phyloP scores from a whole-genome alignment of 2,113 vertebrate genomes.

The Ceyx cyanopectus region DNA sequence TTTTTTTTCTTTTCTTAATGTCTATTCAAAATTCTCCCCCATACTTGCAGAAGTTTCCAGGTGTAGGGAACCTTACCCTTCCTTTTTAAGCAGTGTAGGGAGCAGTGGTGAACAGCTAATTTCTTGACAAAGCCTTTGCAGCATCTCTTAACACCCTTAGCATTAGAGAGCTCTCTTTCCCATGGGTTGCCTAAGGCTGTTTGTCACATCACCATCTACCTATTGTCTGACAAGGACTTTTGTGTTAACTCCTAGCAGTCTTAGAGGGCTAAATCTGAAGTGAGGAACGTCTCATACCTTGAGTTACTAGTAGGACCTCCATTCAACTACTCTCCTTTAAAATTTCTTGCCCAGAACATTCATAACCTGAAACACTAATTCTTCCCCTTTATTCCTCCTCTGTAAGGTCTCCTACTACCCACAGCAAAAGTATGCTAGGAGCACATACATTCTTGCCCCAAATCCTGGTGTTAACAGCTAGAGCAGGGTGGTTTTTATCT shows the following conservation, averaged over 20 bases:
- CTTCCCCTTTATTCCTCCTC: not conserved
- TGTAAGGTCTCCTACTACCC: not conserved
- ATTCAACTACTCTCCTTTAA: not conserved
- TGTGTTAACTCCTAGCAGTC: not conserved
- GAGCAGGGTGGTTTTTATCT: not conserved
- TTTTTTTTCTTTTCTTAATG: not conserved
- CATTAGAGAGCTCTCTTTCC: not conserved
- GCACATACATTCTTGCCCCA: not conserved
- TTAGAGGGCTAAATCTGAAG: not conserved
- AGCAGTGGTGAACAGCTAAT: not conserved
- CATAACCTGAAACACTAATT: not conserved
- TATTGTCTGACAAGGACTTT: not conserved
- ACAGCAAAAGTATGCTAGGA: not conserved
- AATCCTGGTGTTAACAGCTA: not conserved
- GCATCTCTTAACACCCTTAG: not conserved
- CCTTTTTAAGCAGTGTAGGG: not conserved
- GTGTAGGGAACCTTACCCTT: not conserved
- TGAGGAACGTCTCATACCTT: not conserved
- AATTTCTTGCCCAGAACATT: not conserved
- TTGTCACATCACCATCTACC: not conserved
- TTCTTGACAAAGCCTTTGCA: not conserved
- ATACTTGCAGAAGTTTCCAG: not conserved
- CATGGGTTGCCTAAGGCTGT: not conserved
- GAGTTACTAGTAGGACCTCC: not conserved
- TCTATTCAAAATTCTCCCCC: constrained; percentile 1